These are phyloP conservation scores for Scrobipalpa atriplicella DNA, from an alignment of 2,888 invertebrate species.

Conservation along the genomic window DNA sequence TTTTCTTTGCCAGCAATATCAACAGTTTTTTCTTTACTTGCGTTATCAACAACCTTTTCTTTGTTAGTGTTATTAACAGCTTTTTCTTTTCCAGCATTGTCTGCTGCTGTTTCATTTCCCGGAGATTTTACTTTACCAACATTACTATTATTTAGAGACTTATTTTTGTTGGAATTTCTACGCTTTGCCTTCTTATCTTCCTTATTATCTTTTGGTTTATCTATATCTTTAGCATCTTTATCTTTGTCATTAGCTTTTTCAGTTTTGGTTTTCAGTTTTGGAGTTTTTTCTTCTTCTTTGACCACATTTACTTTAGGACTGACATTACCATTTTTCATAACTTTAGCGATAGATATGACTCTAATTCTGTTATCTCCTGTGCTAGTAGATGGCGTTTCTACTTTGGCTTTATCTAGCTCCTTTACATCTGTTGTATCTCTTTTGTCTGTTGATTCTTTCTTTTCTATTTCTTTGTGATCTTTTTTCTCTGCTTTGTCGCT, in stretches of 20 bases:
- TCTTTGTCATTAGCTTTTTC: slow-evolving; percentile 38
- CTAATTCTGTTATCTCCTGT: slow-evolving; percentile 30
- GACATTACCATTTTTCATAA: slow-evolving; percentile 34
- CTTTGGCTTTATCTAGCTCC: slow-evolving; percentile 50
- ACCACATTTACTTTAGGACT: slow-evolving; percentile 29
- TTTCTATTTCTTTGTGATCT: neutral
- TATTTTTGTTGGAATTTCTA: slow-evolving; percentile 55
- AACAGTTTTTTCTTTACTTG: slow-evolving; percentile 37
- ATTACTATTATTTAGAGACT: slow-evolving; percentile 47
- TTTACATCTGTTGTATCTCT: slow-evolving; percentile 45
- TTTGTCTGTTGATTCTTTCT: slow-evolving; percentile 40
- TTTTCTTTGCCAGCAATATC: slow-evolving; percentile 41
- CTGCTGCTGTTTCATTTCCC: slow-evolving; percentile 37
- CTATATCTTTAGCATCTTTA: slow-evolving; percentile 28
- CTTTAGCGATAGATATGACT: slow-evolving; percentile 38
- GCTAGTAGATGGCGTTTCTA: slow-evolving; percentile 29
- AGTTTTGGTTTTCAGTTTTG: slow-evolving; percentile 27
- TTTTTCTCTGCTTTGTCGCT: slow-evolving; percentile 6
- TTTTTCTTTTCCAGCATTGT: slow-evolving; percentile 37
- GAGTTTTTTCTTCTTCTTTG: slow-evolving; percentile 39
- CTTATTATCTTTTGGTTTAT: slow-evolving; percentile 41
- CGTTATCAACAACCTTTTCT: slow-evolving; percentile 40
- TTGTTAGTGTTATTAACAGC: slow-evolving; percentile 36
- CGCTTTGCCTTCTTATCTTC: slow-evolving; percentile 40
- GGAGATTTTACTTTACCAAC: slow-evolving; percentile 40